These are phyloP conservation scores for Panonychus citri DNA, from an alignment of 1,140 invertebrate species.

Conservation along the genomic window DNA sequence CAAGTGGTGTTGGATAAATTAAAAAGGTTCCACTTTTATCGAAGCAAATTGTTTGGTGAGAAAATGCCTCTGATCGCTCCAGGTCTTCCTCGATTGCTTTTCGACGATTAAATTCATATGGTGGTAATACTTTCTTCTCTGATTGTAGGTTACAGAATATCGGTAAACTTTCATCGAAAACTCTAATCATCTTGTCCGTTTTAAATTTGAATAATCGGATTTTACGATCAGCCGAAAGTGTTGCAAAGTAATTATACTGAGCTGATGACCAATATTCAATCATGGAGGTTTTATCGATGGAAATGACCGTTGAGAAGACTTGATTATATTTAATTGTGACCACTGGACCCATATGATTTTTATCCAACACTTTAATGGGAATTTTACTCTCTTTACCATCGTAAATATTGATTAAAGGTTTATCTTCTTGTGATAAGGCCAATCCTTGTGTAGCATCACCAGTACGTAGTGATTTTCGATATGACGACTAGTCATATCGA, in stretches of 20 bases:
- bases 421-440: slow-evolving; percentile 60
- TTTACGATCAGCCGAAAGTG: slow-evolving; percentile 53
- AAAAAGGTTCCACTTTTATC: slow-evolving; percentile 86
- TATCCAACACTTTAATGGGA: slow-evolving; percentile 53
- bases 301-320: slow-evolving; percentile 55
- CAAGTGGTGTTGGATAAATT: slow-evolving; percentile 81
- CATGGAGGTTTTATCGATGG: slow-evolving; percentile 73
- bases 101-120: slow-evolving; percentile 93
- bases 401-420: slow-evolving; percentile 57
- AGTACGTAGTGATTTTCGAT: too few species aligned
- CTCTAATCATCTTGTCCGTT: slow-evolving; percentile 63
- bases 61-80: slow-evolving; percentile 62
- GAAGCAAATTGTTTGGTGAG: slow-evolving; percentile 60
- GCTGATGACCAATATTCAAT: slow-evolving; percentile 88
- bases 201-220: slow-evolving; percentile 66
- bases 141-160: slow-evolving; percentile 72
- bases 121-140: slow-evolving; percentile 61
- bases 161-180: slow-evolving; percentile 77
- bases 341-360: slow-evolving; percentile 59
- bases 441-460: slow-evolving; percentile 65
- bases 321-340: slow-evolving; percentile 65
- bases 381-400: slow-evolving; percentile 55
- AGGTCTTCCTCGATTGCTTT: slow-evolving; percentile 86
- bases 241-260: slow-evolving; percentile 70
- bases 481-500: too few species aligned